Conservation (phyloP, 2,797 vertebrate genomes). For the Triplophysa yarkandensis region DNA sequence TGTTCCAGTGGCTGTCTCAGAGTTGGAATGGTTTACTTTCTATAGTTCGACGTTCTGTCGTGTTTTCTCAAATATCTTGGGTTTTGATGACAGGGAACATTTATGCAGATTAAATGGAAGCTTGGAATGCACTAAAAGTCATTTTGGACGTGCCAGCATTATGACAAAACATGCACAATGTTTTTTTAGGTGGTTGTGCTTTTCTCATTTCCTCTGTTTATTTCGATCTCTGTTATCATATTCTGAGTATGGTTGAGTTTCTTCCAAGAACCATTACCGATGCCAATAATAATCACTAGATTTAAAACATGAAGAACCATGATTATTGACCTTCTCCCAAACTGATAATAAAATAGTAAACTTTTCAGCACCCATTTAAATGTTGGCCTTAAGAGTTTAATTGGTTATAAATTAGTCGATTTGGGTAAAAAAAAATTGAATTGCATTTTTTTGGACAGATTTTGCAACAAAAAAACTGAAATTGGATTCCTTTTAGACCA, state of each 20-base stretch:
- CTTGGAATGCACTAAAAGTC: neutral
- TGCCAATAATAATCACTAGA: too few relatives aligned
- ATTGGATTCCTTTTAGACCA: too few relatives aligned
- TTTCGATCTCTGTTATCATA: neutral
- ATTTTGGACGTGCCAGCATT: neutral
- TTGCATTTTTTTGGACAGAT: too few relatives aligned
- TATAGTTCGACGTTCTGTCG: neutral
- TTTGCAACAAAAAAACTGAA: too few relatives aligned
- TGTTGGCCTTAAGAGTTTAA: too few relatives aligned
- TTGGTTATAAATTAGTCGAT: too few relatives aligned
- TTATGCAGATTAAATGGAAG: too few relatives aligned
- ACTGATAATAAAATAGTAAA: too few relatives aligned
- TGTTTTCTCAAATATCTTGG: neutral
- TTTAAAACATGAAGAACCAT: too few relatives aligned
- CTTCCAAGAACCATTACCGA: neutral
- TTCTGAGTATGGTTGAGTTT: neutral
- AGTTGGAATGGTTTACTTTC: neutral
- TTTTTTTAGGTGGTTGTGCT: constrained; percentile 10
- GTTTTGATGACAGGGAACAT: neutral
- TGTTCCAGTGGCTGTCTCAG: neutral
- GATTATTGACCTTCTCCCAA: too few relatives aligned
- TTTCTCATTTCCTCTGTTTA: constrained; percentile 4
- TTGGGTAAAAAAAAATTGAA: too few relatives aligned
- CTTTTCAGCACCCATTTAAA: too few relatives aligned
- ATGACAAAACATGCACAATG: neutral